Evolutionary conservation across 2,888 invertebrate genomes (phyloP), one percentile per base, ranked within the genome.

Genomic region (Dicranocentrus wangi): DNA sequence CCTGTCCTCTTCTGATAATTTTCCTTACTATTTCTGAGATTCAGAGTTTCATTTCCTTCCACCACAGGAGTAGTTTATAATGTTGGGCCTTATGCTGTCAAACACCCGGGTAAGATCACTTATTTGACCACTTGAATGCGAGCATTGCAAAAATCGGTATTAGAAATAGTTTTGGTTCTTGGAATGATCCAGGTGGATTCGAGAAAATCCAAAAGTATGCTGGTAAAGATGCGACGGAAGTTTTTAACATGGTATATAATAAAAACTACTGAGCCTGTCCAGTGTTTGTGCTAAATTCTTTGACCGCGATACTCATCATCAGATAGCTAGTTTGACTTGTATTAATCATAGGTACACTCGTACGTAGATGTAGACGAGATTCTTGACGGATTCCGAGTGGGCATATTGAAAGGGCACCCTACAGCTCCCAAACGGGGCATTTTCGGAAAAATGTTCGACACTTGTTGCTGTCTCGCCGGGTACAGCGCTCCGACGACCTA

Each of bases 161-260:
- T n/a, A n/a, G n/a, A n/a, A n/a, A n/a, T n/a, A n/a, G n/a, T n/a
- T n/a, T n/a, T n/a, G n/a, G n/a, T n/a, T n/a, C n/a, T n/a, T n/a
- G n/a, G n/a, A n/a, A n/a, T n/a, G n/a, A n/a, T n/a, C n/a, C 32
- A 70, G 70, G 78, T 43, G 78, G 78, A 1, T 15, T 19, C 13
- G 70, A 47, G 3, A 53, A 53, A 25, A 70, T 78, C 23, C 5
- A 13, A 5, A 71, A 71, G 21, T 58, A 78, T 66, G 53, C 43
- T 23, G 78, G 78, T 8, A 71, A 78, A 28, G 78, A 78, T 55
- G 78, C 78, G 0, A 71, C 78, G 15, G 78, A 78, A 8, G 28
- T 39, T 21, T 78, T 71, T 17, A 66, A 78, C 17, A 63, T 42
- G 28, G 76, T 77, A 75, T 2, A 19, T 28, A 61, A 61, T 65